Percentiles rank a stretch among this genome's conserved stretches.
Conservation (phyloP, 2,797 vertebrate genomes). For the Melopsittacus undulatus region DNA sequence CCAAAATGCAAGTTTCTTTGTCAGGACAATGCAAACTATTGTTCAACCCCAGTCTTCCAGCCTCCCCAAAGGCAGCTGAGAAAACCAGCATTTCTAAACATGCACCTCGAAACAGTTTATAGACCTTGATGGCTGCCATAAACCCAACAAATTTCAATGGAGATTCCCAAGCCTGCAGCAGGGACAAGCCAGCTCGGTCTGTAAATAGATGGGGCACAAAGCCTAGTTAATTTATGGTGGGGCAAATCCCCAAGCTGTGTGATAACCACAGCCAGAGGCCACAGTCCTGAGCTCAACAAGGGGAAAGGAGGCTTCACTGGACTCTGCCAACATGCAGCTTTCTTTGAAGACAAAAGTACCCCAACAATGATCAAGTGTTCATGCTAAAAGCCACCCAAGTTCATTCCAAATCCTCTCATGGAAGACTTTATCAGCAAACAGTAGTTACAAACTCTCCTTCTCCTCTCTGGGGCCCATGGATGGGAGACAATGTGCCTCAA, state of each 20-base stretch:
- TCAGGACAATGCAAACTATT: neutral
- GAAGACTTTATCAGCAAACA: neutral
- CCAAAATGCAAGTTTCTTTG: neutral
- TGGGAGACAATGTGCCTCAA: neutral
- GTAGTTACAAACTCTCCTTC: neutral
- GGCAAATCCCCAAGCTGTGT: neutral
- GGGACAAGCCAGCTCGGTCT: neutral
- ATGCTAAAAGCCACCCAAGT: neutral
- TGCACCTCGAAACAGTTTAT: neutral
- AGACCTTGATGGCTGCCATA: neutral
- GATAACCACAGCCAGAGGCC: neutral
- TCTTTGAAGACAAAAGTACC: neutral
- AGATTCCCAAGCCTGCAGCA: neutral
- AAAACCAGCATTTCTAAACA: neutral
- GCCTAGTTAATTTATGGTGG: neutral
- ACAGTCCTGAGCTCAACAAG: neutral
- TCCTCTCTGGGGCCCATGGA: neutral
- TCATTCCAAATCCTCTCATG: neutral
- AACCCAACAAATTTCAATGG: neutral
- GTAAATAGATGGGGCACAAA: neutral
- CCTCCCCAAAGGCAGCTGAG: neutral
- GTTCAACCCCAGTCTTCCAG: neutral
- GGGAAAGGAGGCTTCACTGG: fast-evolving
- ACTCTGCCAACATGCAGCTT: neutral
- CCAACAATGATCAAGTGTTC: neutral